Base-by-base conservation (phyloP, 64 coral and sea anemone species). In the Montipora cactus region DNA sequence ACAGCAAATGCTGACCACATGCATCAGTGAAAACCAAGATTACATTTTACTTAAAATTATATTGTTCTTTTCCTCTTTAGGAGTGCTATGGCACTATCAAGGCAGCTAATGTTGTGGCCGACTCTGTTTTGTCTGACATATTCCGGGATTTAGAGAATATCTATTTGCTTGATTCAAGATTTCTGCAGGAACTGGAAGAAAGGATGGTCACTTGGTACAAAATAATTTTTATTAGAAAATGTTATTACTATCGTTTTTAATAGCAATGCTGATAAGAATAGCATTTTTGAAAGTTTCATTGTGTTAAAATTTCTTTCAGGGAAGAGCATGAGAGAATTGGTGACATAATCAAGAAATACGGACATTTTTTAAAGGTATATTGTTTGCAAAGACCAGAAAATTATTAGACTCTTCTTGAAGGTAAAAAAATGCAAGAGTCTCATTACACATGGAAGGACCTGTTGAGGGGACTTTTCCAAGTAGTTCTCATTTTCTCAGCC, bases 261-360 rank as follows among this genome's bases (percentile, higher is more conserved):
- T 57, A 37, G 37, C 37, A 37, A 37, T 37, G 37, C 37, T 37
- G 37, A 37, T 37, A 37, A 37, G 37, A 37, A 37, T 57, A 8
- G 53, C 11, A 11, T 64, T 4, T 64, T 7, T 16, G 8, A 11
- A 64, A 45, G 69, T 73, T 47, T 49, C 20, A 37, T 14, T 12
- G 4, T 75, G 6, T 28, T 49, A 55, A 57, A 57, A 57, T 37
- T 69, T n/a, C 49, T 69, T 7, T 16, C 18, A 99, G 98, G 98
- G 95, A 99, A 11, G 98, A 99, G 64, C 73, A 96, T 51, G 95
- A 99, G 45, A 88, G 98, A 93, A 99, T 99, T 79, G 98, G 95
- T 58, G 98, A 99, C 72, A 99, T 99, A 44, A 81, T 99, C 6
- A 99, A 96, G 67, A 99, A 92, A 89, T 99, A 96, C 51, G 89